Base-by-base conservation (phyloP, 2,888 invertebrate species). In the Stenodera caucasica region DNA sequence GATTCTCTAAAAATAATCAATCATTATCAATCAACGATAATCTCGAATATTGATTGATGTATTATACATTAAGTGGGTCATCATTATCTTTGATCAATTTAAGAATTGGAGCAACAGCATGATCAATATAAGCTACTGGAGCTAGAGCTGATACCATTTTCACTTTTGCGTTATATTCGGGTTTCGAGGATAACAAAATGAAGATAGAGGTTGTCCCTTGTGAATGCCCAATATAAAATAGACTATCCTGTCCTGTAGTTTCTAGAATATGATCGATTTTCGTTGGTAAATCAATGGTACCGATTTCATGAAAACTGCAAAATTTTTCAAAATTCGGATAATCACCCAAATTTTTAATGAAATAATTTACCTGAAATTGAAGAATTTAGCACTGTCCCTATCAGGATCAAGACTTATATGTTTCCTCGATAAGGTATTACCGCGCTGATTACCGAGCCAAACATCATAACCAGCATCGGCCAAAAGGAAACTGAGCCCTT, bases 371-470 rank as follows among this genome's bases (percentile, higher is more conserved):
- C 15, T 53, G 5, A 53, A 53, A 53, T 53, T 35, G 3, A 9
- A 90, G 74, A 83, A 90, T n/a, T 33, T 4, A 6, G 15, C 51
- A 8, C 14, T 49, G 29, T 67, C 53, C 6, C 35, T 49, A 35
- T 66, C 60, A 7, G 71, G 70, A 45, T 69, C 56, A 12, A 77
- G 69, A 8, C 72, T 78, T 5, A 77, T 70, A 71, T 88, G 87
- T n/a, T 77, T 76, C 50, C 80, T 78, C 11, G 84, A 83, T 71
- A 86, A 87, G 2, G 80, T 82, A 74, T 88, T 92, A 6, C 94
- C 94, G 1, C 94, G 85, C 15, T 85, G 85, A 75, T 94, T 94
- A 0, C 90, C 90, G 81, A 94, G 80, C 94, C 74, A 73, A 0
- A 76, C 75, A 57, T 77, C 76, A 54, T 74, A 77, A 1, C 75